These are phyloP conservation scores for Falco concolor DNA, from an alignment of 2,797 vertebrate species.

Conservation along the genomic window DNA sequence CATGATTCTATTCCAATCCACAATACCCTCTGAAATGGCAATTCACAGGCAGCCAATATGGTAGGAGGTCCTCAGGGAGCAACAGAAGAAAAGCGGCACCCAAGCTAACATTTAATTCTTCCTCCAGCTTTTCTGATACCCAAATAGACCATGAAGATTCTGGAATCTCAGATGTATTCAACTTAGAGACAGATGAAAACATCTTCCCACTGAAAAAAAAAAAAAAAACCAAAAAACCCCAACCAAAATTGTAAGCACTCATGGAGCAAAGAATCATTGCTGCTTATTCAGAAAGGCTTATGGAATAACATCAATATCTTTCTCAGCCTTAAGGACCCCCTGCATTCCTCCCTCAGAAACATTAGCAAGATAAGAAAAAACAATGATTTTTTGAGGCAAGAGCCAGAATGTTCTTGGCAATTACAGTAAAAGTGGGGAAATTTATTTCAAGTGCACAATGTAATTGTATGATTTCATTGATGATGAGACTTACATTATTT, in stretches of 20 bases:
- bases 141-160: not conserved
- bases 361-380: not conserved
- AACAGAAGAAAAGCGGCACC: not conserved
- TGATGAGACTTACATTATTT: not conserved
- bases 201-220: not conserved
- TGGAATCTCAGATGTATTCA: not conserved
- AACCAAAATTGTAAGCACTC: not conserved
- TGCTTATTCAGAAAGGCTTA: not conserved
- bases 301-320: not conserved
- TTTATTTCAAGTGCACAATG: conserved; percentile 2
- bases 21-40: not conserved
- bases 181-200: not conserved
- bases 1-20: not conserved
- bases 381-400: not conserved
- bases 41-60: not conserved
- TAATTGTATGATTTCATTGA: not conserved
- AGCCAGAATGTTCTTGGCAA: not conserved
- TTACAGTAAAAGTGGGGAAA: not conserved
- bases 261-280: not conserved
- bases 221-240: not conserved
- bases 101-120: not conserved
- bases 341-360: not conserved
- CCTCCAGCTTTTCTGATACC: not conserved
- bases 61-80: not conserved
- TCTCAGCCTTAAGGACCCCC: not conserved